Evolutionary conservation across 2,888 invertebrate genomes (phyloP).

Genomic region (Octodonta nipae): DNA sequence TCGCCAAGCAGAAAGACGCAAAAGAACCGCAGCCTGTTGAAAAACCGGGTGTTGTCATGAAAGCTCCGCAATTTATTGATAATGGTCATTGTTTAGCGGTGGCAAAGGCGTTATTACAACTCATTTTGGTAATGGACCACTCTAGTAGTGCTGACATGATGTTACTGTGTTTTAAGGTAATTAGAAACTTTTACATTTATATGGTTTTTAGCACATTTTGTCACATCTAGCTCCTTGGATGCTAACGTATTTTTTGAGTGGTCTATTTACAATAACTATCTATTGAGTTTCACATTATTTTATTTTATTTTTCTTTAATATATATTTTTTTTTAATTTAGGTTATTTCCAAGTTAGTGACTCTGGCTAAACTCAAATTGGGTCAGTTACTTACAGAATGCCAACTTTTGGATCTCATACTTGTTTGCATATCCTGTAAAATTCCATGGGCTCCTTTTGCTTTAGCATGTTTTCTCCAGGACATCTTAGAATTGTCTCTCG

Average conservation of each 20-base stretch:
- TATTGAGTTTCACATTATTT: conserved; percentile 4
- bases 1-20: no score
- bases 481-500: conserved; percentile 25
- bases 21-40: not conserved
- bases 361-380: conserved; percentile 62
- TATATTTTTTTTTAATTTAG: conserved; percentile 37
- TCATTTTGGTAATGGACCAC: conserved; percentile 71
- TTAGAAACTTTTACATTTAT: no score
- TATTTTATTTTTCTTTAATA: conserved; percentile 3
- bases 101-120: conserved; percentile 61
- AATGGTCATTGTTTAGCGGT: conserved; percentile 55
- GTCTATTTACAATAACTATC: no score
- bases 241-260: no score
- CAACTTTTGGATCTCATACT: conserved; percentile 67
- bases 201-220: no score
- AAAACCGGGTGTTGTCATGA: conserved; percentile 8
- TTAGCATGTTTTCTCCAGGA: conserved; percentile 76
- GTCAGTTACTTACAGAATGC: conserved; percentile 64
- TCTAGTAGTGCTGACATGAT: conserved; percentile 75
- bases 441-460: conserved; percentile 81
- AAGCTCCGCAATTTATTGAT: conserved; percentile 32
- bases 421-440: conserved; percentile 53
- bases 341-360: conserved; percentile 71
- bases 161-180: conserved; percentile 73
- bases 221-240: no score